Conservation (phyloP, 2,113 vertebrate species). For the Muntiacus muntjak region DNA sequence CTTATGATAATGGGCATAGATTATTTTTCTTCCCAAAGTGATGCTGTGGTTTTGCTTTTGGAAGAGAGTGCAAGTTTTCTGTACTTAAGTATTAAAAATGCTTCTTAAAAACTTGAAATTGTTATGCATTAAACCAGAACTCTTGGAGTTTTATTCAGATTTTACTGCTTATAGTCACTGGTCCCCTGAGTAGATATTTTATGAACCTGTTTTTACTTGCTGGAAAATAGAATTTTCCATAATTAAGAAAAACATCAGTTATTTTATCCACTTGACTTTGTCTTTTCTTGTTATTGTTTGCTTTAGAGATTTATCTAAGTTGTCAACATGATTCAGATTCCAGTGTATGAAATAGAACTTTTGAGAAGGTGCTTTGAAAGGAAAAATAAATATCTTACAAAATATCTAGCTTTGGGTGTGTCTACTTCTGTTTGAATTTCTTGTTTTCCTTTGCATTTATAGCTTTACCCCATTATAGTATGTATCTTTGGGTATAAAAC, state of each 20-base stretch:
- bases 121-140: constrained; percentile 9
- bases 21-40: not conserved
- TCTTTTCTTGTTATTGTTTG: constrained; percentile 62
- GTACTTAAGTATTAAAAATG: constrained; percentile 32
- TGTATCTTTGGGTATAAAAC: constrained; percentile 36
- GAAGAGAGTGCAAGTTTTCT: constrained; percentile 42
- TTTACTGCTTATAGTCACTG: not conserved
- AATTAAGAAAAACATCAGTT: constrained; percentile 56
- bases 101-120: constrained; percentile 49
- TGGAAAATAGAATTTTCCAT: constrained; percentile 46
- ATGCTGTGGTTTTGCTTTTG: constrained; percentile 56
- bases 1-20: constrained; percentile 6
- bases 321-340: constrained; percentile 58
- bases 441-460: constrained; percentile 41
- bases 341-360: constrained; percentile 50
- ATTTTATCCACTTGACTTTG: constrained; percentile 56
- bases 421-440: constrained; percentile 16
- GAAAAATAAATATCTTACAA: constrained; percentile 55
- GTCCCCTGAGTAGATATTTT: constrained; percentile 37
- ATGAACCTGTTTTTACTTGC: constrained; percentile 52
- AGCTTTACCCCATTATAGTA: not conserved
- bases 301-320: constrained; percentile 59
- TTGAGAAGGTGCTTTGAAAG: constrained; percentile 47
- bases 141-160: constrained; percentile 21
- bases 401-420: constrained; percentile 19